These are phyloP conservation scores for Leistus spinibarbis DNA, from an alignment of 2,888 invertebrate species.

Conservation along the genomic window DNA sequence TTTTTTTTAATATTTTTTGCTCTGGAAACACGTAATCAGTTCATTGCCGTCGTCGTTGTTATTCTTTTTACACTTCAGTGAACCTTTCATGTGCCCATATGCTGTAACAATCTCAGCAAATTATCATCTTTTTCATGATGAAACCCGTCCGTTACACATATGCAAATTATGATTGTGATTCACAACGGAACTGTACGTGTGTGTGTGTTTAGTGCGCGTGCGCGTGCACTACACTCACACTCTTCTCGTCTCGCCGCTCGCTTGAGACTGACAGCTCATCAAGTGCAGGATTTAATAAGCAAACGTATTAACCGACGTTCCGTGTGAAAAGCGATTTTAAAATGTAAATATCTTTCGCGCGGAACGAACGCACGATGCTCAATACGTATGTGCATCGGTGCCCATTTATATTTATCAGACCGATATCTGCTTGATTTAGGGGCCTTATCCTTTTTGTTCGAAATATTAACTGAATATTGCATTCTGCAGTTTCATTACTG, in stretches of 20 bases:
- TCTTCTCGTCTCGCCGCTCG: not conserved
- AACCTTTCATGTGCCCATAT: slow-evolving; percentile 16
- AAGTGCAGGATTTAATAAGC: slow-evolving; percentile 38
- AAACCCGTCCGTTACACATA: slow-evolving; percentile 15
- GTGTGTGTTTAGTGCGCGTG: not conserved
- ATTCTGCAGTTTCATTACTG: no score
- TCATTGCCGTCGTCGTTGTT: slow-evolving; percentile 11
- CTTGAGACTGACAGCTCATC: slow-evolving; percentile 37
- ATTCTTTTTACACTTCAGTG: slow-evolving; percentile 17
- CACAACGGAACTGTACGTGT: not conserved
- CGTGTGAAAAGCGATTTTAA: slow-evolving; percentile 35
- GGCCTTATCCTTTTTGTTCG: no score
- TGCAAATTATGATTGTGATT: slow-evolving; percentile 10
- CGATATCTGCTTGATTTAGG: no score
- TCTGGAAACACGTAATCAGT: slow-evolving; percentile 3
- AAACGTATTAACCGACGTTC: slow-evolving; percentile 33
- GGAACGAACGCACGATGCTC: slow-evolving; percentile 15
- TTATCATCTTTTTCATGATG: slow-evolving; percentile 30
- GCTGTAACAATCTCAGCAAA: slow-evolving; percentile 27
- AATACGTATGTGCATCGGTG: not conserved
- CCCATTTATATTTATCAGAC: not conserved
- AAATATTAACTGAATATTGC: no score
- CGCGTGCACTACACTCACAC: not conserved
- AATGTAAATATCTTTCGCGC: slow-evolving; percentile 26
- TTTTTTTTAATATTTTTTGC: no score